Base-by-base conservation (phyloP, 92 coral and sea anemone genomes). In the Actinostola sp. region DNA sequence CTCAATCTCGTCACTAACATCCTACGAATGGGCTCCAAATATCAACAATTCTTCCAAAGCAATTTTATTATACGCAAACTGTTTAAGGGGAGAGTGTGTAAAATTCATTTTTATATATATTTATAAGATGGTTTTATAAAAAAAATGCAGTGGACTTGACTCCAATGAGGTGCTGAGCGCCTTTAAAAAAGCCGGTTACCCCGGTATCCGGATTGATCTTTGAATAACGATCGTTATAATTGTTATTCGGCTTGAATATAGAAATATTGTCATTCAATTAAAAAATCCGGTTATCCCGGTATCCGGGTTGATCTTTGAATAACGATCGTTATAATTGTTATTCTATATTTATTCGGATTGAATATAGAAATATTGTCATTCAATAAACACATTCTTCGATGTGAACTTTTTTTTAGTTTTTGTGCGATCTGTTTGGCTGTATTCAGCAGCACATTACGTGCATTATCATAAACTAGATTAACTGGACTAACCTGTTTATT, bases 331-430 rank as follows among this genome's bases (percentile, higher is more conserved):
- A 27, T 57, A 13, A 27, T 30, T 57, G 30, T 20, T 25, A 57
- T n/a, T n/a, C n/a, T n/a, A n/a, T n/a, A n/a, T n/a, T n/a, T n/a
- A n/a, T 57, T 57, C 39, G 13, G 26, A 57, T 27, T 29, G 63
- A 57, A 57, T 57, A 21, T 57, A 57, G 28, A 57, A 57, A 57
- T 30, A 27, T 7, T 53, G 59, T 57, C 27, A 57, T 57, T 57
- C 17, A 27, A 57, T 57, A 57, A 57, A 57, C 7, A 27, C 11
- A 27, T 57, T 5, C 59, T n/a, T n/a, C n/a, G n/a, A 36, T 4
- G 42, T 36, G 42, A 4, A 11, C 11, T 36, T 36, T 36, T 36
- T 36, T 36, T 4, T 36, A n/a, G n/a, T n/a, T n/a, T n/a, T n/a
- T n/a, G n/a, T 36, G 42, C 4, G 42, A 11, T 36, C 42, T 11